These are phyloP conservation scores for Anguilla japonica DNA, from an alignment of 2,113 vertebrate species.

Conservation along the genomic window DNA sequence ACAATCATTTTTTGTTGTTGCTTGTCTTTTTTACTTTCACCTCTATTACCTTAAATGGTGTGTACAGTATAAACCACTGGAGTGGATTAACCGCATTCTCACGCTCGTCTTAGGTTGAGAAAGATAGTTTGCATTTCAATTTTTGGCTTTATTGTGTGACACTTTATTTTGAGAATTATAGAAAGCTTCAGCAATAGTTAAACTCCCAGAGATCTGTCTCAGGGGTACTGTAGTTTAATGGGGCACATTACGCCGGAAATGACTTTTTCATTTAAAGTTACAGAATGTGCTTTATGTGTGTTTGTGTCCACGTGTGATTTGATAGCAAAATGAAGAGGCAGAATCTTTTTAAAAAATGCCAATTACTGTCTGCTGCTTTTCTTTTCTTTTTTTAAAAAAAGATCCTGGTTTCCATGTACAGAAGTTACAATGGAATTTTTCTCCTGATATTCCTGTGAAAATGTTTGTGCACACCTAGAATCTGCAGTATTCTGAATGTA, in stretches of 20 bases:
- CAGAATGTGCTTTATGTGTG: not conserved
- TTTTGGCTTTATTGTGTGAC: slow-evolving; percentile 1
- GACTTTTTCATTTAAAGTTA: not conserved
- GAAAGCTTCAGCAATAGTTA: slow-evolving; percentile 10
- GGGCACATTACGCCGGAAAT: not conserved
- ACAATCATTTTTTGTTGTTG: not conserved
- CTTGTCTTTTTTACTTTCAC: slow-evolving; percentile 20
- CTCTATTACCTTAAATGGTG: slow-evolving; percentile 32
- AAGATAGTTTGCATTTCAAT: not conserved
- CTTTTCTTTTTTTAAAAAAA: not conserved
- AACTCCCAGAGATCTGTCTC: not conserved
- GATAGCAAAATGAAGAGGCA: not conserved
- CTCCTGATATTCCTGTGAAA: not conserved
- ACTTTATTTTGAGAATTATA: slow-evolving; percentile 11
- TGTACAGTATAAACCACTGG: not conserved
- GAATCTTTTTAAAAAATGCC: not conserved
- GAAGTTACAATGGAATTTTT: not conserved
- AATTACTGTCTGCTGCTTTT: not conserved
- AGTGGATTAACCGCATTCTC: slow-evolving; percentile 1
- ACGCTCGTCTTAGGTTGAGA: slow-evolving; percentile 21
- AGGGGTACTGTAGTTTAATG: not conserved
- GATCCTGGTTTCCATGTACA: slow-evolving; percentile 3
- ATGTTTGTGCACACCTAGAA: not conserved
- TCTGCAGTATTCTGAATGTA: slow-evolving; percentile 10
- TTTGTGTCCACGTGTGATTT: not conserved